These are phyloP conservation scores for Plagodis pulveraria DNA, from an alignment of 2,888 invertebrate genomes.

Conservation along the genomic window DNA sequence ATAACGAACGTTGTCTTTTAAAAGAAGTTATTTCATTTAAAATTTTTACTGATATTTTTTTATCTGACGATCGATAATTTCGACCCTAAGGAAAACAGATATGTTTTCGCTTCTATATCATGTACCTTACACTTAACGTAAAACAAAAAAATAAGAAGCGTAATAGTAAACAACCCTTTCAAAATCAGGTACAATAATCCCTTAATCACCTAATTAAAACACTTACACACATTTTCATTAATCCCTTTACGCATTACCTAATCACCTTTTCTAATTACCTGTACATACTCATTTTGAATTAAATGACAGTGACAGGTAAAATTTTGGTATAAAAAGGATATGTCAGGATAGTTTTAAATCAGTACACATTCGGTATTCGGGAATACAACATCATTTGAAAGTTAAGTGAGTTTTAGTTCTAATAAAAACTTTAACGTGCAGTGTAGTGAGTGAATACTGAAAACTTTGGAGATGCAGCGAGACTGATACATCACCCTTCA, in stretches of 20 bases:
- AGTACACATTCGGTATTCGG: slow-evolving; percentile 29
- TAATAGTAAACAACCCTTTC: not conserved
- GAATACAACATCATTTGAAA: not conserved
- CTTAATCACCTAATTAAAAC: slow-evolving; percentile 11
- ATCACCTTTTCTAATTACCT: slow-evolving; percentile 5
- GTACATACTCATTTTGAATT: not conserved
- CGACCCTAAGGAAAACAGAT: too few species aligned
- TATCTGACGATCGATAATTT: too few species aligned
- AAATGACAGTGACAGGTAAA: slow-evolving; percentile 13
- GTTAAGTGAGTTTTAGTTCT: not conserved
- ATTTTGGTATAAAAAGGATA: slow-evolving; percentile 18
- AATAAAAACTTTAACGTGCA: not conserved
- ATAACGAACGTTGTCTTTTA: too few species aligned
- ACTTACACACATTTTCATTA: slow-evolving; percentile 6
- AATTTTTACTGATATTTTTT: too few species aligned
- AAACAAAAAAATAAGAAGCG: not conserved
- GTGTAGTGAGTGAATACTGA: not conserved
- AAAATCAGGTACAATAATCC: slow-evolving; percentile 12
- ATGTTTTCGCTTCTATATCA: too few species aligned
- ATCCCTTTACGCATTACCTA: slow-evolving; percentile 18
- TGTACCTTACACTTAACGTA: too few species aligned
- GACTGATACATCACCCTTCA: too few species aligned
- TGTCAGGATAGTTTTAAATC: slow-evolving; percentile 26
- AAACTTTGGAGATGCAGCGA: too few species aligned
- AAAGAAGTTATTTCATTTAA: too few species aligned